Percentiles rank a stretch among this genome's conserved stretches.
Evolutionary conservation across 2,888 invertebrate species (phyloP).

Genomic region (Amphipyra tragopoginis): DNA sequence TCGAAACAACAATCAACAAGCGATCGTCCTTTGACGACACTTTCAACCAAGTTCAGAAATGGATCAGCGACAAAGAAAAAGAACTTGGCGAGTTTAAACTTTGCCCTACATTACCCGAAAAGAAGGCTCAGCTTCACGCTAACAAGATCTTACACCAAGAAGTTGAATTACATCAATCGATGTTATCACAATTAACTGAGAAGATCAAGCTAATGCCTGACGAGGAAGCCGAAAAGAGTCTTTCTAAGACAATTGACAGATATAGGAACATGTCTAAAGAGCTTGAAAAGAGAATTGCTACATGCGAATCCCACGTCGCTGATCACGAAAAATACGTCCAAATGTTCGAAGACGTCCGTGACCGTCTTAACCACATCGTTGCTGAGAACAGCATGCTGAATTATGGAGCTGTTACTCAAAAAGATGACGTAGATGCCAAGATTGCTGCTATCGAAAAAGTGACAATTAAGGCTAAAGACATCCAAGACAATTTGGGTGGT

Average conservation of each 20-base stretch:
- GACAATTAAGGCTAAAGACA: constrained; percentile 92
- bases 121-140: constrained; percentile 95
- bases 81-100: constrained; percentile 93
- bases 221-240: constrained; percentile 93
- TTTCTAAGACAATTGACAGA: constrained; percentile 93
- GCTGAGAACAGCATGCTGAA: constrained; percentile 94
- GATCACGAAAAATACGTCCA: constrained; percentile 96
- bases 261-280: constrained; percentile 92
- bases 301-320: constrained; percentile 92
- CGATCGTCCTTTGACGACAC: constrained; percentile 98
- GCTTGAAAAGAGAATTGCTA: constrained; percentile 91
- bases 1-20: constrained; percentile 96
- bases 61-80: constrained; percentile 95
- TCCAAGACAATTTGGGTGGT: constrained; percentile 92
- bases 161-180: constrained; percentile 95
- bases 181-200: constrained; percentile 95
- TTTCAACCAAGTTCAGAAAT: constrained; percentile 95
- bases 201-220: constrained; percentile 95
- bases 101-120: constrained; percentile 95
- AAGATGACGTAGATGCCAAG: constrained; percentile 94
- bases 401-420: constrained; percentile 94
- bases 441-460: constrained; percentile 93
- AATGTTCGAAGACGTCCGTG: constrained; percentile 94
- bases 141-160: constrained; percentile 95
- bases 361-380: constrained; percentile 94